phyloP scores from a whole-genome alignment of 2,888 invertebrate genomes.

The Polyommatus iphigenia region DNA sequence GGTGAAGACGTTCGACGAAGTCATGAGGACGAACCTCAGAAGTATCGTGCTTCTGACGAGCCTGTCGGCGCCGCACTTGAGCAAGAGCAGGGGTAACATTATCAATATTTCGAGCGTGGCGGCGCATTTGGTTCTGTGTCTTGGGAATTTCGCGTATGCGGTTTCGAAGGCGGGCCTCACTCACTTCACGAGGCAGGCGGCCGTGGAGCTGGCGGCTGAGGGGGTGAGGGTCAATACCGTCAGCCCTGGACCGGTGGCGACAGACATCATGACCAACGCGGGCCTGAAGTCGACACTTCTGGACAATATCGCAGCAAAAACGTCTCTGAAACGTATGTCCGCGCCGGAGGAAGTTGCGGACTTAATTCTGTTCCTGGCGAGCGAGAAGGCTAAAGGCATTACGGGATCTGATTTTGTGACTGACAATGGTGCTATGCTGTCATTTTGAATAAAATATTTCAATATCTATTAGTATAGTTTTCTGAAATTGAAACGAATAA shows the following conservation, averaged over 20 bases:
- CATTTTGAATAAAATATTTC: too few relatives aligned
- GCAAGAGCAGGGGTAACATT: constrained; percentile 52
- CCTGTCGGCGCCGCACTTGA: constrained; percentile 49
- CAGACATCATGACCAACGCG: constrained; percentile 35
- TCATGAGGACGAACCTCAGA: constrained; percentile 50
- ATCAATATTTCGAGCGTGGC: constrained; percentile 54
- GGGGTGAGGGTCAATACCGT: constrained; percentile 84
- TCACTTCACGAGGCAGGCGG: constrained; percentile 85
- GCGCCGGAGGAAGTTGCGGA: constrained; percentile 45
- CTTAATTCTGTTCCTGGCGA: constrained; percentile 43
- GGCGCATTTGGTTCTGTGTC: constrained; percentile 31
- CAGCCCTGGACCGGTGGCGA: constrained; percentile 63
- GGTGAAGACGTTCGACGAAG: constrained; percentile 47
- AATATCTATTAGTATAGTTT: too few relatives aligned
- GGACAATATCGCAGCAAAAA: constrained; percentile 1
- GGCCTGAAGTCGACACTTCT: neutral
- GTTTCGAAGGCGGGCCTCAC: constrained; percentile 57
- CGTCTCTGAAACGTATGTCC: constrained; percentile 35
- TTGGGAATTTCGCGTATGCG: constrained; percentile 18
- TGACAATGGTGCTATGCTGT: constrained; percentile 42
- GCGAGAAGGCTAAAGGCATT: constrained; percentile 44
- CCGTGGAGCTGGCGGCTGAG: constrained; percentile 80
- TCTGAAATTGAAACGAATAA: too few relatives aligned
- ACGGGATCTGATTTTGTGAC: constrained; percentile 45
- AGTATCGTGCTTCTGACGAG: constrained; percentile 47